Base-by-base conservation (phyloP, 2,113 vertebrate genomes). In the Pycnonotus jocosus region DNA sequence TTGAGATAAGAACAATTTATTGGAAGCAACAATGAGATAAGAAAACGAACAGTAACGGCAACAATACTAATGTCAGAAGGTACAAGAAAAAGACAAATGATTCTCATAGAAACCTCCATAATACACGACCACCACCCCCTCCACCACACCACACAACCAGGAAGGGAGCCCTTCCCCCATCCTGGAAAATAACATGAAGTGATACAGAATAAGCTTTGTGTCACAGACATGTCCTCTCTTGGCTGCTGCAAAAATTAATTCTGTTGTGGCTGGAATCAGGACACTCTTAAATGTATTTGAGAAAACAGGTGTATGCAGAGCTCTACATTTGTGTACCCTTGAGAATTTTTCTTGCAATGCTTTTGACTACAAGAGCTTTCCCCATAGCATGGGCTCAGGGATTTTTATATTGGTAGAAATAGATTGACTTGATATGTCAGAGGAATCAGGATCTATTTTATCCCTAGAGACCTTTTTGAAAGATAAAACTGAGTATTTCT, bases 61-160 rank as follows among this genome's bases (percentile, higher is more conserved):
- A 5, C 51, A 66, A 17, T 25, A 17, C 6, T 22, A 14, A 33
- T 37, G 18, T 23, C 47, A 70, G 65, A 45, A 19, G 11, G 9
- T 28, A 38, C 7, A 27, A 64, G 27, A 33, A 72, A 72, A 23
- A n/a, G 27, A 7, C 5, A 53, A 72, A 53, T 21, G 3, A 31
- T 62, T 53, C 21, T 53, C 25, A 53, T 7, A 71, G 37, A 53
- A 37, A 21, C 10, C 10, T 24, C 31, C 25, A 44, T 10, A 37
- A 31, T 33, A 53, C 27, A 12, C 0, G 0, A 37, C 16, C 1
- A 37, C 16, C 1, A 0, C 31, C 18, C 10, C 30, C 8, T 48
- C 8, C 31, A 42, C 25, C 44, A 31, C 27, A 22, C 22, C 12
- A 7, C 38, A 35, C 0, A 6, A 53, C 14, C 3, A 1, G 2